Evolutionary conservation across 1,140 invertebrate genomes (phyloP).

Genomic region (Sarcophaga bullata): DNA sequence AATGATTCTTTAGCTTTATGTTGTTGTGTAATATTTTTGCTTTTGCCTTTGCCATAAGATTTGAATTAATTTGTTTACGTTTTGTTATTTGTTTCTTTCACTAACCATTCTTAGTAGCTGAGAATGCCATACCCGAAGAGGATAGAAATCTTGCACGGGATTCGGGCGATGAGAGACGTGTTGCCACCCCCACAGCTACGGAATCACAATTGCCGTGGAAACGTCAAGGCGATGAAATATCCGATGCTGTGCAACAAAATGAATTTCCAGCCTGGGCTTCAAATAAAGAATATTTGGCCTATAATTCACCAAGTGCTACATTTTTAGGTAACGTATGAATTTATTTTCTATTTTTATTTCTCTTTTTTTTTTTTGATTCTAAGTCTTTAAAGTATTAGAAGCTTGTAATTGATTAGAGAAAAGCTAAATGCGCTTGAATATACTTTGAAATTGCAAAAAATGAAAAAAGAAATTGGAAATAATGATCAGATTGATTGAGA

Average conservation of each 20-base stretch:
- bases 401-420: too few relatives aligned
- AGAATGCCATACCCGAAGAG: slow-evolving; percentile 62
- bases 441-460: too few relatives aligned
- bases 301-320: slow-evolving; percentile 89
- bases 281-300: slow-evolving; percentile 92
- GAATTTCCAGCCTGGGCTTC: slow-evolving; percentile 93
- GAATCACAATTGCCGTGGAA: slow-evolving; percentile 91
- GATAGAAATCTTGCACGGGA: slow-evolving; percentile 62
- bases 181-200: slow-evolving; percentile 84
- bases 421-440: too few relatives aligned
- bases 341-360: too few relatives aligned
- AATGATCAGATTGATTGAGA: too few relatives aligned
- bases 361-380: too few relatives aligned
- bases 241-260: slow-evolving; percentile 79
- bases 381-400: too few relatives aligned
- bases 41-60: not conserved
- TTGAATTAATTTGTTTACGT: not conserved
- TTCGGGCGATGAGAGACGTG: slow-evolving; percentile 68
- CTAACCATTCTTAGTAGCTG: slow-evolving; percentile 52
- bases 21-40: slow-evolving; percentile 9
- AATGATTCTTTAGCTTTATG: slow-evolving; percentile 31
- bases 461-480: too few relatives aligned
- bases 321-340: slow-evolving; percentile 77
- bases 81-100: slow-evolving; percentile 42
- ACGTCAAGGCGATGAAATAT: slow-evolving; percentile 77